Evolutionary conservation across 1,140 invertebrate species (phyloP), one percentile per base, ranked within the genome.

Genomic region (Solenopsis fugax): DNA sequence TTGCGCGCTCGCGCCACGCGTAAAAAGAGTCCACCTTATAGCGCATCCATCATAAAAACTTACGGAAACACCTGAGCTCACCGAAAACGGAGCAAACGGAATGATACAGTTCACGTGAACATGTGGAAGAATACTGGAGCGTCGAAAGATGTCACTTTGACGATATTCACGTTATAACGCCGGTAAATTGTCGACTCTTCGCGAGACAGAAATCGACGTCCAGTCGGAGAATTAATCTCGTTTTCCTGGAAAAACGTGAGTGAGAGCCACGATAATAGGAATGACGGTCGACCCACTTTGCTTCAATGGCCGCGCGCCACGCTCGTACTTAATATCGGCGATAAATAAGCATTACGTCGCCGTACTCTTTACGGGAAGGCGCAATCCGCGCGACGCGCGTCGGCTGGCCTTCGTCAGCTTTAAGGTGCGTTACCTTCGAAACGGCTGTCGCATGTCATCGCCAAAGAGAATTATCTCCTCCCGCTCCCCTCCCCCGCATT

Each of bases 241-340:
- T 56, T 73, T 85, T 88, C 80, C 72, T 60, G 73, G 77, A 75
- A 89, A 90, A 90, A 21, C 62, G 34, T 29, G 67, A 62, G 76
- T n/a, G 45, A 71, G 64, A 67, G 64, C 62, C 69, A 82, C 73
- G 90, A 89, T 91, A 91, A 91, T 91, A 91, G 90, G 76, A 90
- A 90, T 91, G 90, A 91, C 89, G 87, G 45, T 24, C 80, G 89
- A 89, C 90, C 90, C 75, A 91, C 73, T 91, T 84, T 91, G 50
- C 69, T 34, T 29, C 73, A 56, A 85, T 82, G 64, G 80, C 72
- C 77, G 62, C 71, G 56, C 71, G 81, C 87, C 58, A 77, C 60
- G 71, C 88, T 86, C 60, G 56, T 50, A 73, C 58, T 89, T 89
- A 91, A 89, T 91, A 91, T 88, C 90, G 77, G 29, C 85, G 85